Conservation (phyloP, 2,797 vertebrate genomes). For the Onychomys arenicola region DNA sequence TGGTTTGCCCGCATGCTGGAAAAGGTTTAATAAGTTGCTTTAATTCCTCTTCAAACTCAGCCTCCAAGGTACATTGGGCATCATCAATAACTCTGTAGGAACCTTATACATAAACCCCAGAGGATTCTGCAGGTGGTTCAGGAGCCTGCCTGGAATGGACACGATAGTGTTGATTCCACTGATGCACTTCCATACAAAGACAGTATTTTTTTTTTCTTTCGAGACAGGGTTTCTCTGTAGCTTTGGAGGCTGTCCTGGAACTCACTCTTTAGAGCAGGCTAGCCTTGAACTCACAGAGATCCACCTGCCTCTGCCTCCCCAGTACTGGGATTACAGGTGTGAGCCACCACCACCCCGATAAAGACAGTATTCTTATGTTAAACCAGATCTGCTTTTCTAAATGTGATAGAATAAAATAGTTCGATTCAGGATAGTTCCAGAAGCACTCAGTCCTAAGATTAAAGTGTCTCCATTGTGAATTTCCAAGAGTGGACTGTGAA, state of each 20-base stretch:
- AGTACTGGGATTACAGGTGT: too few relatives aligned
- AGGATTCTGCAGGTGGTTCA: slow-evolving; percentile 99
- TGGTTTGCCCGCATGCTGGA: slow-evolving; percentile 96
- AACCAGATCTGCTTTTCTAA: slow-evolving; percentile 37
- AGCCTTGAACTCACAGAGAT: too few relatives aligned
- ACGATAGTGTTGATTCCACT: slow-evolving; percentile 96
- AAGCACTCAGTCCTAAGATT: slow-evolving; percentile 57
- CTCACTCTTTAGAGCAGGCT: too few relatives aligned
- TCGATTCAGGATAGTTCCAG: slow-evolving; percentile 48
- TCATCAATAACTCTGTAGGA: slow-evolving; percentile 98
- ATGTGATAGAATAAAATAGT: slow-evolving; percentile 13
- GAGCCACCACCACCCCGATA: too few relatives aligned
- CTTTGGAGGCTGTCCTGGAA: too few relatives aligned
- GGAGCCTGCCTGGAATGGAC: slow-evolving; percentile 95
- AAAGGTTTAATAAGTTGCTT: slow-evolving; percentile 99
- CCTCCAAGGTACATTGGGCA: slow-evolving; percentile 96
- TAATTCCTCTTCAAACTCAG: slow-evolving; percentile 98
- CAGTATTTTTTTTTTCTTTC: background rate
- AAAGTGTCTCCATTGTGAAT: slow-evolving; percentile 63
- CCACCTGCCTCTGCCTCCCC: too few relatives aligned
- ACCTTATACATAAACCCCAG: slow-evolving; percentile 97
- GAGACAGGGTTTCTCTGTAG: too few relatives aligned
- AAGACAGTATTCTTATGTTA: background rate
- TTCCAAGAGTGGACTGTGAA: slow-evolving; percentile 67
- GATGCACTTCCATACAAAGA: slow-evolving; percentile 89